Conservation (phyloP, 2,797 vertebrate genomes). For the Lemur catta region DNA sequence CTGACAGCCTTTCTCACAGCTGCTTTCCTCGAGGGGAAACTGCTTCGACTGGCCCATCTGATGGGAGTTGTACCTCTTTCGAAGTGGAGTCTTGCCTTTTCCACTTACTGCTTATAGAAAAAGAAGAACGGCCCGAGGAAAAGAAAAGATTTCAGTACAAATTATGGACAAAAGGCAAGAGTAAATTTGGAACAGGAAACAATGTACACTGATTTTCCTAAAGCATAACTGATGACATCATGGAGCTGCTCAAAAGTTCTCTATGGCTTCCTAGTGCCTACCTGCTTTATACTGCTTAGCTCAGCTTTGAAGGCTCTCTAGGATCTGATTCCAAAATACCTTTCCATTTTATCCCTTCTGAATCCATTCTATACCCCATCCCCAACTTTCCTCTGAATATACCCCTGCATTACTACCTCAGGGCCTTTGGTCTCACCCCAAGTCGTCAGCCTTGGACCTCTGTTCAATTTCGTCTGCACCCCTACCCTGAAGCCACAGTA, state of each 20-base stretch:
- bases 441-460: background rate
- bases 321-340: background rate
- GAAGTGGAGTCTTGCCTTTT: slow-evolving; percentile 97
- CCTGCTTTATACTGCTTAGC: background rate
- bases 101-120: slow-evolving; percentile 86
- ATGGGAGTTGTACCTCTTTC: slow-evolving; percentile 85
- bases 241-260: background rate
- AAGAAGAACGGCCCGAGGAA: slow-evolving; percentile 68
- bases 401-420: background rate
- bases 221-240: background rate
- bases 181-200: slow-evolving; percentile 64
- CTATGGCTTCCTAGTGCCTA: background rate
- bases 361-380: background rate
- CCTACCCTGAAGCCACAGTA: background rate
- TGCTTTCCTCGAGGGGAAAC: slow-evolving; percentile 85
- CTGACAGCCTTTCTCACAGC: slow-evolving; percentile 98
- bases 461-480: background rate
- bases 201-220: slow-evolving; percentile 40
- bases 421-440: background rate
- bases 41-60: slow-evolving; percentile 83
- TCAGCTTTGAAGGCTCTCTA: background rate
- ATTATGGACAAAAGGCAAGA: slow-evolving; percentile 48
- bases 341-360: background rate
- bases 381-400: background rate
- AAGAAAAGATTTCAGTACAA: slow-evolving; percentile 63